Base-by-base conservation (phyloP, 2,888 invertebrate genomes). In the Ptychoptera contaminata region DNA sequence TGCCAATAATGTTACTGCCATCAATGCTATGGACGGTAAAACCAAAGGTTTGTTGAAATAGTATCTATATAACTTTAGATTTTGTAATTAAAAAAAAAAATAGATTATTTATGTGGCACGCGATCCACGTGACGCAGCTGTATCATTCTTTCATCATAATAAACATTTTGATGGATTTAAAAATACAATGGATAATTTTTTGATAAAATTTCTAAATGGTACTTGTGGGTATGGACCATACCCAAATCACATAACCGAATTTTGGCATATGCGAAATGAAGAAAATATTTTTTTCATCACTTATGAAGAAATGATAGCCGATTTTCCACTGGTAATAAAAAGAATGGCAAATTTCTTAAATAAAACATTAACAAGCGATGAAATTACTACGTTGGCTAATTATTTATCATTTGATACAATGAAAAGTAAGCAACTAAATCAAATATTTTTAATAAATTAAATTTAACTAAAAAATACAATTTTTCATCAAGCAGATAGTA, bases 331-430 rank as follows among this genome's bases (percentile, higher is more conserved):
- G 0, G 74, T 76, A 0, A 73, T 91, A 8, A 62, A 70, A 30
- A 73, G 73, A 56, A 80, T 90, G 16, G 83, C 86, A 0, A 48
- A 55, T 6, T 63, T 64, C 42, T 48, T 64, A 3, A 51, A 58
- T 23, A 50, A 82, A 57, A 59, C 63, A 10, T 61, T 84, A 12
- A 72, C 72, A 0, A 77, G 82, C 1, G 73, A 74, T 6, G 74
- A 87, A 55, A 67, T 87, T 2, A 65, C 71, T 3, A 66, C 67
- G n/a, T 70, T 90, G 0, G 75, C 74, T 47, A 74, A 81, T 2
- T 82, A 88, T 56, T 71, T 88, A 15, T 77, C 79, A 40, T 91
- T 91, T 59, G 71, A 78, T 43, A 80, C 74, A 52, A 91, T 91
- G 90, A 79, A 80, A 55, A 23, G 23, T 23, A 23, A 23, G 23